Evolutionary conservation across 2,797 vertebrate species (phyloP), one percentile per base, ranked within the genome.

Genomic region (Ptychobarbus kaznakovi): DNA sequence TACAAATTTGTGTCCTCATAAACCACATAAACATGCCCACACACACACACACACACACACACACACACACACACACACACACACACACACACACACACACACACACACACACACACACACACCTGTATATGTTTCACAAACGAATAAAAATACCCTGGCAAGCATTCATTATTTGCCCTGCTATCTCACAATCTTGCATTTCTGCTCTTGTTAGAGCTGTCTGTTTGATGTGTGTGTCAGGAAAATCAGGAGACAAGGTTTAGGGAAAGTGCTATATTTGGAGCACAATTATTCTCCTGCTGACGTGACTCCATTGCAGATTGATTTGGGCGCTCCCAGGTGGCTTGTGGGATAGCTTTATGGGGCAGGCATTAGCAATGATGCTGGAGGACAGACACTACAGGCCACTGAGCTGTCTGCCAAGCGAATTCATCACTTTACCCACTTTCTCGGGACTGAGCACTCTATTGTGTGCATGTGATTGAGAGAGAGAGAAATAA

Each of bases 221-320:
- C 65, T 85, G 81, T 85, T 88, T 89, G 85, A 89, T 89, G 58
- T 73, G 79, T 78, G 77, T 72, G 74, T 81, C 77, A 87, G 80
- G 80, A 65, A 72, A 68, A 85, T 65, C 69, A 28, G 61, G 69
- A 83, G 82, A 78, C 79, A 66, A 61, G 81, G 51, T 76, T 49
- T 74, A 81, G 79, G 74, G 51, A 80, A 84, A 83, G 73, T 69
- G 76, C 78, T 93, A 93, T 94, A 94, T 93, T 92, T 86, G 91
- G 89, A 92, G 89, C 44, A 91, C 91, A 91, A 90, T 92, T 92
- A 94, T 90, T 93, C 93, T 93, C 87, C 89, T 91, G 92, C 92
- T 93, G 93, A 93, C 91, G 88, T 79, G 85, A 88, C 69, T 73
- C 82, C 46, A 7, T 63, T 89, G 72, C 84, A 86, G 87, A 79